Conservation (phyloP, 1,140 invertebrate genomes). For the Melitaea cinxia region DNA sequence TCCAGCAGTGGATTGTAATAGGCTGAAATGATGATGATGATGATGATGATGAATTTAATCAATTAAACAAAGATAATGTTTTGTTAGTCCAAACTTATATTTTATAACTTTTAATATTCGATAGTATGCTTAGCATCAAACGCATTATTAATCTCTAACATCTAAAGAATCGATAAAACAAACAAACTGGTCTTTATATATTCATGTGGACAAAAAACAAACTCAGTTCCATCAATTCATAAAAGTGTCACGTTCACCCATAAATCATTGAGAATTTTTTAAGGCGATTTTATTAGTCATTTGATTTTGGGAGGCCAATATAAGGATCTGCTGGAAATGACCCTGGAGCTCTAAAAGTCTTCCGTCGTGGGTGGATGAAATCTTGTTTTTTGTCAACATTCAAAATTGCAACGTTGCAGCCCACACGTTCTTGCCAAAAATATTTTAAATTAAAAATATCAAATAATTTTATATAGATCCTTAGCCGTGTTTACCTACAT, state of each 20-base stretch:
- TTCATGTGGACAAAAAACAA: neutral
- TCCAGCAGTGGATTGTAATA: too few species aligned
- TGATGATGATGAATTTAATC: too few species aligned
- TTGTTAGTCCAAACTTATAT: too few species aligned
- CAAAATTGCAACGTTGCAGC: slow-evolving; percentile 35
- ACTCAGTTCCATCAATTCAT: neutral
- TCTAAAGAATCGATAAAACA: too few species aligned
- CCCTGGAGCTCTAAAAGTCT: slow-evolving; percentile 32
- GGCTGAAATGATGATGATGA: too few species aligned
- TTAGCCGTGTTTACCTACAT: too few species aligned
- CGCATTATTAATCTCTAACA: too few species aligned
- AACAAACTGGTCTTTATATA: too few species aligned
- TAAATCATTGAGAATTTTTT: slow-evolving; percentile 21
- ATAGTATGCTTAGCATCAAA: too few species aligned
- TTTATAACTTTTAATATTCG: too few species aligned
- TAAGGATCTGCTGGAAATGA: slow-evolving; percentile 21
- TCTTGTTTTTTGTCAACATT: slow-evolving; percentile 30
- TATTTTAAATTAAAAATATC: neutral
- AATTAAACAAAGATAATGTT: too few species aligned
- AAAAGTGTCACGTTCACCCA: slow-evolving; percentile 7
- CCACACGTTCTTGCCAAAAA: slow-evolving; percentile 15
- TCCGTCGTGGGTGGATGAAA: slow-evolving; percentile 30
- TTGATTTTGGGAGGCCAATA: slow-evolving; percentile 16
- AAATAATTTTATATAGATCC: too few species aligned
- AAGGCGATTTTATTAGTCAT: slow-evolving; percentile 9